Evolutionary conservation across 2,797 vertebrate genomes (phyloP).

Genomic region (Tarsius wallacei): DNA sequence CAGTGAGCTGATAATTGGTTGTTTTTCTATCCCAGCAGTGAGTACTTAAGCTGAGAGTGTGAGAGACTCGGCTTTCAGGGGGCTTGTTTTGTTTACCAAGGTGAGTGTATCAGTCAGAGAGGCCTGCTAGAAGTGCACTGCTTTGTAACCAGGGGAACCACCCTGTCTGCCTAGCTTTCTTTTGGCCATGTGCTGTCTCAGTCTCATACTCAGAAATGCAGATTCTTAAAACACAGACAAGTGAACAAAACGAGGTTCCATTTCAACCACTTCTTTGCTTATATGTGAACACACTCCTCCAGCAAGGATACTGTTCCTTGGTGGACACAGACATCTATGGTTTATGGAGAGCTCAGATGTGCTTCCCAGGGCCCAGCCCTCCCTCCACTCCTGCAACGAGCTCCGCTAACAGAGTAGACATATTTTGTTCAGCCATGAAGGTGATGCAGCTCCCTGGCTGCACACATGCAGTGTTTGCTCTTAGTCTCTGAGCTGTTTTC

Average conservation of each 20-base stretch:
- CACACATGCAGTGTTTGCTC: not conserved
- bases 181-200: too few species aligned
- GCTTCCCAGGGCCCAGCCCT: constrained; percentile 59
- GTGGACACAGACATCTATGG: constrained; percentile 70
- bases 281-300: not conserved
- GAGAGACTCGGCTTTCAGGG: too few species aligned
- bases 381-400: constrained; percentile 46
- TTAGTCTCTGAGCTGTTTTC: constrained; percentile 48
- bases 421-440: constrained; percentile 62
- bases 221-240: not conserved
- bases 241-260: not conserved
- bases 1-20: too few species aligned
- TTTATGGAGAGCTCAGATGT: constrained; percentile 73
- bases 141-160: too few species aligned
- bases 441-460: not conserved
- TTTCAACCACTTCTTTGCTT: not conserved
- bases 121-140: too few species aligned
- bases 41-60: too few species aligned
- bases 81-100: too few species aligned
- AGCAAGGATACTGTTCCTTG: constrained; percentile 41
- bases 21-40: too few species aligned
- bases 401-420: constrained; percentile 76
- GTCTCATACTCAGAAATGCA: not conserved
- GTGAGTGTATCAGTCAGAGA: too few species aligned
- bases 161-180: too few species aligned